Evolutionary conservation across 2,888 invertebrate genomes (phyloP).

Genomic region (Ophion slaviceki): DNA sequence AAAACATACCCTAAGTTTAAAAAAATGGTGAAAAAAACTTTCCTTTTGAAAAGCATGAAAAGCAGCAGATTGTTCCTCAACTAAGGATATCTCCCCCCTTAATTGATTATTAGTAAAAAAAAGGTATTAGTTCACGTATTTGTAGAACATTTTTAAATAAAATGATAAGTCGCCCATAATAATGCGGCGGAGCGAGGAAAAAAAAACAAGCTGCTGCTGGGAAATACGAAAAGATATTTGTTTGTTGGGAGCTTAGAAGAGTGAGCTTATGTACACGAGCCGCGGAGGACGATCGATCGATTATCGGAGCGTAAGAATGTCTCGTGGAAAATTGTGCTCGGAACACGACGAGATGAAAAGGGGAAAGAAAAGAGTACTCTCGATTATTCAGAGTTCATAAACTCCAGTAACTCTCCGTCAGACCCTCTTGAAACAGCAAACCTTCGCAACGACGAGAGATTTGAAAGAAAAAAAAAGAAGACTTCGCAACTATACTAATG

Average conservation of each 20-base stretch:
- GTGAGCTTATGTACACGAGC: constrained; percentile 11
- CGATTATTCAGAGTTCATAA: constrained; percentile 48
- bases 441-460: constrained; percentile 13
- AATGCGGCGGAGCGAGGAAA: too few relatives aligned
- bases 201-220: not conserved
- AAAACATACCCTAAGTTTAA: too few relatives aligned
- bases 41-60: too few relatives aligned
- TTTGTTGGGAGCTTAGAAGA: constrained; percentile 50
- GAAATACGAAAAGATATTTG: constrained; percentile 48
- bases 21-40: too few relatives aligned
- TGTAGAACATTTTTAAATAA: not conserved
- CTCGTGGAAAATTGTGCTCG: constrained; percentile 23
- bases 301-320: constrained; percentile 40
- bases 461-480: constrained; percentile 7
- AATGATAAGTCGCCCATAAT: constrained; percentile 1
- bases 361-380: constrained; percentile 36
- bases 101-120: too few relatives aligned
- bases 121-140: too few relatives aligned
- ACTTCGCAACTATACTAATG: constrained; percentile 23
- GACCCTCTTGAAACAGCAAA: constrained; percentile 37
- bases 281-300: constrained; percentile 33
- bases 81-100: too few relatives aligned
- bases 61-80: too few relatives aligned
- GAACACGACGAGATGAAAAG: constrained; percentile 19
- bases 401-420: constrained; percentile 35